These are phyloP conservation scores for Saccostrea cuccullata DNA, from an alignment of 1,140 invertebrate species.

Conservation along the genomic window DNA sequence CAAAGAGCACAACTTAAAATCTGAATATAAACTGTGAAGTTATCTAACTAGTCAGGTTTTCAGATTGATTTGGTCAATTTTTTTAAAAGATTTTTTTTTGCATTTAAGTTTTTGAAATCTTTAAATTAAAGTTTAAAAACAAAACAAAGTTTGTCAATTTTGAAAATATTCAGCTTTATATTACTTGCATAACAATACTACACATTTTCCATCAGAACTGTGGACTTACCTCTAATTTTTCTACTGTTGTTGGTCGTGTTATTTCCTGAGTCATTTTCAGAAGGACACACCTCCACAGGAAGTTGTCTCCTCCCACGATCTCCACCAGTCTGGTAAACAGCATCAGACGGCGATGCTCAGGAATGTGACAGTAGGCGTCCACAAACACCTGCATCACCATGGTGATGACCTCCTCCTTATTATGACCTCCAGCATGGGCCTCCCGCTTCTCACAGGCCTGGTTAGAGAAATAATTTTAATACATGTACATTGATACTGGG, in stretches of 20 bases:
- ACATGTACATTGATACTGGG: too few species aligned
- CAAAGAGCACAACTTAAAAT: too few species aligned
- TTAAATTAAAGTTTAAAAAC: too few species aligned
- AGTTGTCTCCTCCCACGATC: conserved; percentile 84
- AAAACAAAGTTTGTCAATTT: too few species aligned
- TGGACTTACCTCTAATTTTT: neutral
- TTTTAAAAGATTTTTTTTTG: too few species aligned
- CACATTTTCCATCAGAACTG: neutral
- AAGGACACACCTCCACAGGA: conserved; percentile 84
- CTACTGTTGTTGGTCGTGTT: neutral
- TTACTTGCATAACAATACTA: too few species aligned
- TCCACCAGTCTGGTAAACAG: conserved; percentile 89
- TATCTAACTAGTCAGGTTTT: too few species aligned
- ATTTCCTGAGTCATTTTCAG: conserved; percentile 71
- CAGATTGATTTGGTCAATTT: too few species aligned
- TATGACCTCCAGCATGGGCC: conserved; percentile 54
- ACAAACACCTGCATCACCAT: conserved; percentile 92
- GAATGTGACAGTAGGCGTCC: conserved; percentile 92
- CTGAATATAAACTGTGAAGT: too few species aligned
- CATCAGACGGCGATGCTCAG: conserved; percentile 89
- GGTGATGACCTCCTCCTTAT: conserved; percentile 80
- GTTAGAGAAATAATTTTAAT: neutral
- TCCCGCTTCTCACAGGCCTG: conserved; percentile 70
- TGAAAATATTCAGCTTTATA: too few species aligned
- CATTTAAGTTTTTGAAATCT: too few species aligned